phyloP scores from a whole-genome alignment of 1,140 invertebrate species.

The Oreohelix idahoensis region DNA sequence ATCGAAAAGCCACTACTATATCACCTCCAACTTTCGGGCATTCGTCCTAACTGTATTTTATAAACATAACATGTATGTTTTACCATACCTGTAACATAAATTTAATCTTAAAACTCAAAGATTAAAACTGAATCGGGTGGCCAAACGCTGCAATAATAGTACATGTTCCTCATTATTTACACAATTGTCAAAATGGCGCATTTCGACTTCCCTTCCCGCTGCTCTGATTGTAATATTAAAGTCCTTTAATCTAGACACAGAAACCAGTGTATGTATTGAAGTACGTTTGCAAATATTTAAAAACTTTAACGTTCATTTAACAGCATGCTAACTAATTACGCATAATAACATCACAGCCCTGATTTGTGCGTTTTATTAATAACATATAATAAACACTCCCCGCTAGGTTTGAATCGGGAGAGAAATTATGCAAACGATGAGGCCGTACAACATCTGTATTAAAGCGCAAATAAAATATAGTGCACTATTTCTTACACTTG shows the following conservation, averaged over 20 bases:
- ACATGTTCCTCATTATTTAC: not conserved
- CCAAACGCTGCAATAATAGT: not conserved
- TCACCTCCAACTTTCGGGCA: too few species aligned
- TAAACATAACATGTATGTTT: not conserved
- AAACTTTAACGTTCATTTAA: too few species aligned
- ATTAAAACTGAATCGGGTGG: not conserved
- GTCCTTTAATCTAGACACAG: too few species aligned
- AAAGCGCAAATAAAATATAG: not conserved
- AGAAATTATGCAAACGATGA: not conserved
- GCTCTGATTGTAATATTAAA: not conserved
- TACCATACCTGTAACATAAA: not conserved
- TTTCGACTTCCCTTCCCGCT: constrained; percentile 9
- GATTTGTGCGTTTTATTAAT: too few species aligned
- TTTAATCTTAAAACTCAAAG: not conserved
- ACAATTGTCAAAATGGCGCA: not conserved
- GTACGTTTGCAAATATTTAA: too few species aligned
- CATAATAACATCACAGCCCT: too few species aligned
- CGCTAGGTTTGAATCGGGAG: too few species aligned
- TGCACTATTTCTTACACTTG: not conserved
- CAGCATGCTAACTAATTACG: too few species aligned
- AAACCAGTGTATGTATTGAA: too few species aligned
- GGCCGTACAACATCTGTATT: not conserved
- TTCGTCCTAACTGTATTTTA: not conserved
- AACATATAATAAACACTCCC: too few species aligned
- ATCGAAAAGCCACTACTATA: too few species aligned